Evolutionary conservation across 2,113 vertebrate genomes (phyloP).

Genomic region (Ariopsis seemanni): DNA sequence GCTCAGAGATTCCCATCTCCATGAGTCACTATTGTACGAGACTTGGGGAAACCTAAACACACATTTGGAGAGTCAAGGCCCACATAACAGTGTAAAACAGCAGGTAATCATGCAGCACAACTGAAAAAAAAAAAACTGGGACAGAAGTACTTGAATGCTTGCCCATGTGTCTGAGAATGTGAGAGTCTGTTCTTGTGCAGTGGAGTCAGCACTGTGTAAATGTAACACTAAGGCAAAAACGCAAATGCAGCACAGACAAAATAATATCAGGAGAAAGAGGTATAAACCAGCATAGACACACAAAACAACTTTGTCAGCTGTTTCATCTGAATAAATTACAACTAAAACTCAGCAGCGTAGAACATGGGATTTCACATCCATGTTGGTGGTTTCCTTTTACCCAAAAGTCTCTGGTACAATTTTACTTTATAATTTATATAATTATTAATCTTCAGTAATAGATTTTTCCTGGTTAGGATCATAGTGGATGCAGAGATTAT

Average conservation of each 20-base stretch:
- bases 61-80: neutral
- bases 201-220: slow-evolving; percentile 23
- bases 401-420: neutral
- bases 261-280: neutral
- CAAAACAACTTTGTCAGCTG: neutral
- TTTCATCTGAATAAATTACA: neutral
- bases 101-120: slow-evolving; percentile 2
- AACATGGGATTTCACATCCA: neutral
- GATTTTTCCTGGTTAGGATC: neutral
- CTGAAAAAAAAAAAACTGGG: slow-evolving; percentile 1
- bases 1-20: neutral
- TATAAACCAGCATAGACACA: neutral
- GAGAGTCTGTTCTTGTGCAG: neutral
- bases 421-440: neutral
- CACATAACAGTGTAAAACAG: neutral
- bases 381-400: neutral
- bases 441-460: neutral
- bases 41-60: neutral
- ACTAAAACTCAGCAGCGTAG: neutral
- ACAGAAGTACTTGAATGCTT: neutral
- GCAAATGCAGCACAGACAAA: slow-evolving; percentile 15
- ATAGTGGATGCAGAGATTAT: neutral
- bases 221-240: slow-evolving; percentile 3
- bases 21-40: neutral
- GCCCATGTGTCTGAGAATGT: neutral